Conservation (phyloP, 1,140 invertebrate genomes). For the Bombus ignitus region DNA sequence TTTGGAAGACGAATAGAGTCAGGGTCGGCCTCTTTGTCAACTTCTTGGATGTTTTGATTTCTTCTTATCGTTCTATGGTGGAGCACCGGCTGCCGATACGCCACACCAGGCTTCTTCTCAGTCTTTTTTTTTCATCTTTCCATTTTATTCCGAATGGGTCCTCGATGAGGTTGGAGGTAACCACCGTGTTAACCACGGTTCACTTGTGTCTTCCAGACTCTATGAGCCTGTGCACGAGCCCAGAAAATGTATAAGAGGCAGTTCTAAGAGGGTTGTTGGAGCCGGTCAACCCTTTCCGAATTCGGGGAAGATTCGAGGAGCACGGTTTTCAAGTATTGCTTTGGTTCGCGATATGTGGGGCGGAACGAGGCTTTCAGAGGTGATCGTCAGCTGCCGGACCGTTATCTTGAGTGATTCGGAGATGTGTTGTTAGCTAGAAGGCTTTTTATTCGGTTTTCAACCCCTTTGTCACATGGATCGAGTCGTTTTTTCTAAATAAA, state of each 20-base stretch:
- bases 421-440: not conserved
- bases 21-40: too few relatives aligned
- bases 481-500: too few relatives aligned
- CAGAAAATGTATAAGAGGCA: slow-evolving; percentile 72
- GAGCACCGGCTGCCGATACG: slow-evolving; percentile 1
- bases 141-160: not conserved
- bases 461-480: not conserved
- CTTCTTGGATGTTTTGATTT: not conserved
- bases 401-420: not conserved
- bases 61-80: not conserved
- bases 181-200: slow-evolving; percentile 70
- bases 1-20: too few relatives aligned
- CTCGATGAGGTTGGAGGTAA: slow-evolving; percentile 48
- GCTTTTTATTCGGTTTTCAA: not conserved
- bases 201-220: slow-evolving; percentile 68
- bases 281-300: slow-evolving; percentile 59
- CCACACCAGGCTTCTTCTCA: slow-evolving; percentile 1
- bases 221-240: slow-evolving; percentile 78
- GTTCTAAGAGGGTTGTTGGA: slow-evolving; percentile 68
- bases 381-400: not conserved
- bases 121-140: not conserved
- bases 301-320: slow-evolving; percentile 45
- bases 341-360: slow-evolving; percentile 24
- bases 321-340: not conserved
- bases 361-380: slow-evolving; percentile 1